Evolutionary conservation across 2,113 vertebrate species (phyloP).

Genomic region (Glaucomys volans): DNA sequence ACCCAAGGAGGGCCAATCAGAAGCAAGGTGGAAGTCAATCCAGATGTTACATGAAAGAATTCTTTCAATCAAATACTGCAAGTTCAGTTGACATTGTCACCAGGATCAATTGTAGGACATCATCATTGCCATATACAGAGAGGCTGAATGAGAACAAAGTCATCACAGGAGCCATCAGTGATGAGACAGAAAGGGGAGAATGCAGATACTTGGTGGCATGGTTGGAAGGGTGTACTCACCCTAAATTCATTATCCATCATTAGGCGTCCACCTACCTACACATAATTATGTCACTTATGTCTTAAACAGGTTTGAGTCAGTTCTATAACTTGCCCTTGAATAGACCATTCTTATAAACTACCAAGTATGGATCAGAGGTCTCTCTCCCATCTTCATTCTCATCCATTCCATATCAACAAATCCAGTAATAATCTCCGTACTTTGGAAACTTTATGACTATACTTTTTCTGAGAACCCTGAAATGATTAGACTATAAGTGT

Average conservation of each 20-base stretch:
- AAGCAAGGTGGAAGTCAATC: background rate
- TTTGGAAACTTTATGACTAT: background rate
- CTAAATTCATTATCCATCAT: background rate
- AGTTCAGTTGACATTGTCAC: background rate
- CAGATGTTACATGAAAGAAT: background rate
- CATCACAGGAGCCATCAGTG: background rate
- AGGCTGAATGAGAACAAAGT: background rate
- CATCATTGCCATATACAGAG: background rate
- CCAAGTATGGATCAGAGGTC: background rate
- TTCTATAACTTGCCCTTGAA: background rate
- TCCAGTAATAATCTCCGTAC: background rate
- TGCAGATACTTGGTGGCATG: background rate
- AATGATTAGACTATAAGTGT: background rate
- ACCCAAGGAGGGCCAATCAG: background rate
- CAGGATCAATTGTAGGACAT: background rate
- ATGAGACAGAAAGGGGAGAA: background rate
- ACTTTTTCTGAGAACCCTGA: constrained; percentile 2
- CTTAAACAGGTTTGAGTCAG: background rate
- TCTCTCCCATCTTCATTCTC: background rate
- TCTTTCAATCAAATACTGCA: background rate
- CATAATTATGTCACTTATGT: background rate
- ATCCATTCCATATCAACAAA: background rate
- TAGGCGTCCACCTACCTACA: background rate
- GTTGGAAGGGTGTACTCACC: background rate
- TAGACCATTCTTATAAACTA: background rate